A percentile compares a stretch with the other conserved stretches of the same genome.
phyloP scores from a whole-genome alignment of 2,113 vertebrate species.

The Platycercus adscitus region DNA sequence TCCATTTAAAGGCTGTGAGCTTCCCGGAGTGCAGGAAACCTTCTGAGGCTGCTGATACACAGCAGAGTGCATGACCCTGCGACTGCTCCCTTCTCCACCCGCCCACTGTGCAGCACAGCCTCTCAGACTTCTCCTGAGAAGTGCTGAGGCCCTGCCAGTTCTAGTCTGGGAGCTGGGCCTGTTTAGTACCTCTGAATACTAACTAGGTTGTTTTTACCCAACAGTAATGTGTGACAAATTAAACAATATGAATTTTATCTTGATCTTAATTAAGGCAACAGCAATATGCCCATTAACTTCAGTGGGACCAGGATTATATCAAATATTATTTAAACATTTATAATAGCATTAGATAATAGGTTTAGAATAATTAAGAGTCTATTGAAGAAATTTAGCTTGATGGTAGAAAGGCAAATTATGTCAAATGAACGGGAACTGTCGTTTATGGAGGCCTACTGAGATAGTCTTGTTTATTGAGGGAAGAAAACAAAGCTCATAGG shows the following conservation, averaged over 20 bases:
- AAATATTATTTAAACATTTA: constrained; percentile 70
- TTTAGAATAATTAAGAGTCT: constrained; percentile 68
- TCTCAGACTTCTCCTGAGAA: constrained; percentile 36
- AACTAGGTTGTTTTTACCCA: constrained; percentile 64
- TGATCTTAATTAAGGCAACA: constrained; percentile 60
- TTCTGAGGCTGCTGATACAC: background rate
- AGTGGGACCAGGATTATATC: constrained; percentile 55
- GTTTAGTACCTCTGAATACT: constrained; percentile 61
- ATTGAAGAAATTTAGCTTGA: constrained; percentile 62
- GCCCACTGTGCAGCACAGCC: background rate
- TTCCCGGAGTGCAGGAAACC: background rate
- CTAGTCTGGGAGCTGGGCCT: constrained; percentile 42
- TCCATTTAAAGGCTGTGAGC: constrained; percentile 40
- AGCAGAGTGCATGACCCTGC: background rate
- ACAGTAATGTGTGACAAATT: constrained; percentile 64
- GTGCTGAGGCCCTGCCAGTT: constrained; percentile 61
- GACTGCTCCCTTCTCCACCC: constrained; percentile 46
- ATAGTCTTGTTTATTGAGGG: constrained; percentile 42
- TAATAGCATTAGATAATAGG: constrained; percentile 67
- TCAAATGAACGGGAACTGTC: constrained; percentile 57
- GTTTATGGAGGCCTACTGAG: constrained; percentile 31
- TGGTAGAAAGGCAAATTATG: constrained; percentile 60
- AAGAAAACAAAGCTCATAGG: constrained; percentile 1
- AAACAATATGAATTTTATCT: constrained; percentile 67
- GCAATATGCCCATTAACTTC: constrained; percentile 61